Evolutionary conservation across 1,140 invertebrate genomes (phyloP), one percentile per base, ranked within the genome.

Genomic region (Drosophila tsacasi): DNA sequence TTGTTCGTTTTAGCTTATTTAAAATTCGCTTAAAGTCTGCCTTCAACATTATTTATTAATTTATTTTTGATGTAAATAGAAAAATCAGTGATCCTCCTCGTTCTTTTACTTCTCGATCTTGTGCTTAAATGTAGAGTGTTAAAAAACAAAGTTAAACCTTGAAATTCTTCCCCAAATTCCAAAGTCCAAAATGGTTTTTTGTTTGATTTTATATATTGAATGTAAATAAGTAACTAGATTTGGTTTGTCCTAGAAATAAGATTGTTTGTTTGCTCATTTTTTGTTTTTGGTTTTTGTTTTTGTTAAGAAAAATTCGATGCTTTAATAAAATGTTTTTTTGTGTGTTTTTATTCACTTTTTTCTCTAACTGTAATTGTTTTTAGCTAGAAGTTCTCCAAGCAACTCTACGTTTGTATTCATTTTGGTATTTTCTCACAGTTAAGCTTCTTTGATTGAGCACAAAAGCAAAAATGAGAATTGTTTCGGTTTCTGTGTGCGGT

Each of bases 101-200:
- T 66, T 69, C 67, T 74, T 73, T 67, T 66, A 57, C 59, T 54
- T 69, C 74, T 76, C 32, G 6, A 1, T 23, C 32, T 55, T 62
- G 81, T 90, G 80, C 76, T 76, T 79, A 76, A 39, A 49, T 55
- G 55, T 74, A 73, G 54, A 50, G 67, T 85, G 65, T 71, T 42
- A 47, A 42, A 85, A 90, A 89, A 92, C 85, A 75, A 71, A 83
- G 78, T 83, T 74, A 84, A 81, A 77, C 83, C 73, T 80, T 86
- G 80, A 82, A 93, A 92, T 92, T 91, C 92, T 93, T 93, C 92
- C 92, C 92, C 92, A 93, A 93, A 93, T 86, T 92, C 77, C 90
- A 92, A 92, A 73, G 79, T 58, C 71, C 65, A 82, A 82, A 76
- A 79, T 66, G 91, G 91, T 92, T 92, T 61, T 68, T 68, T 52